Base-by-base conservation (phyloP, 2,888 invertebrate genomes). In the Dusona sp. region DNA sequence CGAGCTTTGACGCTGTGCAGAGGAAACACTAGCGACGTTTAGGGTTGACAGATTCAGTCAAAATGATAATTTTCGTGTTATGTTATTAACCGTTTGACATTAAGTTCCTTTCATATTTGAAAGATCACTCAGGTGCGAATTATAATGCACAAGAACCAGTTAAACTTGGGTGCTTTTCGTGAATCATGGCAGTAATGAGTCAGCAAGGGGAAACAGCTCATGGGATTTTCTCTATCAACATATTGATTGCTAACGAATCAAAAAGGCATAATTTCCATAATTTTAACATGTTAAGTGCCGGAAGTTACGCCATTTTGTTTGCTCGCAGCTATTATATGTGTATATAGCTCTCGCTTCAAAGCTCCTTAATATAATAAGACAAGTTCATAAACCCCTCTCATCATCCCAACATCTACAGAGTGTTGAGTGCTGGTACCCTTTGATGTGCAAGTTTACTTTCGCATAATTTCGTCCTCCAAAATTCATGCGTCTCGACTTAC, bases 391-490 rank as follows among this genome's bases (percentile, higher is more conserved):
- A 36, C 38, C 45, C 33, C 42, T 67, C 67, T 54, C 54, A 51
- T 73, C 65, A 64, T 51, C 25, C 22, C 22, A 51, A 48, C 38
- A 36, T 36, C 7, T 36, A 45, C 25, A 36, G 25, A 42, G 57
- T 22, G 54, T 75, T 74, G 29, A 36, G 67, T 51, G 33, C 42
- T 13, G 48, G 73, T 51, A 51, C 22, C 75, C 81, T 82, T 82
- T 82, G 75, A 82, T 75, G 74, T 45, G 45, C 33, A 75, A 67
- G 75, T 82, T 82, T 48, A 67, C 68, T 75, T 75, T 68, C 33
- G 68, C 81, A 82, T 75, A 75, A 82, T 82, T 82, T 25, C 33
- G 33, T 45, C 74, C 42, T 82, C 57, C 57, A 45, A 75, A 82
- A 82, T 82, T 75, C 57, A 82, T 75, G 68, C 75, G 33, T 73